These are phyloP conservation scores for Lamproptera curius DNA, from an alignment of 2,888 invertebrate genomes.

Conservation along the genomic window DNA sequence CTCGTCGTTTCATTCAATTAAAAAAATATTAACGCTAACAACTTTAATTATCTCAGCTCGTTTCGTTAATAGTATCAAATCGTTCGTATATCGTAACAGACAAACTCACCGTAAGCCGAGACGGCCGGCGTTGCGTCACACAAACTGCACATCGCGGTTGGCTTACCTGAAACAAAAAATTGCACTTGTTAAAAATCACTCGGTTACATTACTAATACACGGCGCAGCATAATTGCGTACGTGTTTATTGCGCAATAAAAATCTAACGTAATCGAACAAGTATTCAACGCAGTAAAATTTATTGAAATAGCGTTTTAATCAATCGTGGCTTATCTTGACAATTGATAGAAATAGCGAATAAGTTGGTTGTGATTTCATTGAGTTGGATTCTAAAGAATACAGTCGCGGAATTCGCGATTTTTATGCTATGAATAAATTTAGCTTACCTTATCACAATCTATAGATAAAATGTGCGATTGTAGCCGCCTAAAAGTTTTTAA, in stretches of 20 bases:
- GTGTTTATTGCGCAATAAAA: constrained; percentile 1
- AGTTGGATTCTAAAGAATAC: too few species aligned
- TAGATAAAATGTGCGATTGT: too few species aligned
- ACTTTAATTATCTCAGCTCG: too few species aligned
- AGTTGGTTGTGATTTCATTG: too few species aligned
- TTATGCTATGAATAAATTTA: too few species aligned
- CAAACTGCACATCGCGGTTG: constrained; percentile 47
- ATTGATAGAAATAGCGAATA: neutral
- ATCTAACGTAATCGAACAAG: neutral
- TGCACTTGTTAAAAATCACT: constrained; percentile 6
- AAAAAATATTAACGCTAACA: too few species aligned
- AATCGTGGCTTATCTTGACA: neutral
- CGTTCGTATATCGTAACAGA: too few species aligned
- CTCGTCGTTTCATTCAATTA: too few species aligned
- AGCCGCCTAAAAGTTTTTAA: too few species aligned
- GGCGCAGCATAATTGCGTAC: neutral
- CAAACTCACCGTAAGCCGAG: constrained; percentile 54
- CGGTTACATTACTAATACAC: neutral
- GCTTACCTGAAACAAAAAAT: constrained; percentile 66
- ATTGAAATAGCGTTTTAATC: neutral
- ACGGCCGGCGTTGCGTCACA: constrained; percentile 46
- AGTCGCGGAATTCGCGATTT: too few species aligned
- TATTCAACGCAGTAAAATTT: neutral
- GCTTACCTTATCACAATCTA: too few species aligned
- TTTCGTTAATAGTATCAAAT: too few species aligned